These are phyloP conservation scores for Lasioglossum oenotherae DNA, from an alignment of 2,888 invertebrate genomes.

Conservation along the genomic window DNA sequence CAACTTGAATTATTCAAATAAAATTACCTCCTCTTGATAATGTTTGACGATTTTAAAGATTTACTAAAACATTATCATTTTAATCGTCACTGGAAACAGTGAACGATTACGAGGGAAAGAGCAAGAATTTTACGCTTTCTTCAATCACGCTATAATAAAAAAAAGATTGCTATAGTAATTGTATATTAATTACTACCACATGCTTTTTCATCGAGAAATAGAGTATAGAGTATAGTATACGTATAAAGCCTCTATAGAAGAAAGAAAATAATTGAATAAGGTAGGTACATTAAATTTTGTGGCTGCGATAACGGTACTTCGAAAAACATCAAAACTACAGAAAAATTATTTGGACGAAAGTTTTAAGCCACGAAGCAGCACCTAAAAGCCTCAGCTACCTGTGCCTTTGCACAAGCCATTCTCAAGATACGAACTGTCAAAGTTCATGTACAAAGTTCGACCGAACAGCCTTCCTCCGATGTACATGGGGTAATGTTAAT, in stretches of 20 bases:
- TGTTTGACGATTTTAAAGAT: not conserved
- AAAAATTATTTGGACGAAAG: not conserved
- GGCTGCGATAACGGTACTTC: not conserved
- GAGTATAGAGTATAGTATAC: not conserved
- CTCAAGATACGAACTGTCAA: conserved; percentile 4
- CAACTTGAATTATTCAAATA: not conserved
- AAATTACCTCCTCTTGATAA: not conserved
- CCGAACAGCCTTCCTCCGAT: not conserved
- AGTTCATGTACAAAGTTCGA: conserved; percentile 7
- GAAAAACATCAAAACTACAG: not conserved
- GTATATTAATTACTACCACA: too few relatives aligned
- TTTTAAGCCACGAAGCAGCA: not conserved
- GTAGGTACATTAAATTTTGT: too few relatives aligned
- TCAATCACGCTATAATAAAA: too few relatives aligned
- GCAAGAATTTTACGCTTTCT: too few relatives aligned
- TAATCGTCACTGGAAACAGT: not conserved
- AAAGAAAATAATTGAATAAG: too few relatives aligned
- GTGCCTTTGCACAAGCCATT: conserved; percentile 4
- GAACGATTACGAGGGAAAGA: not conserved
- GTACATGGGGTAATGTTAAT: not conserved
- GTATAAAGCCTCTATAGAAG: too few relatives aligned
- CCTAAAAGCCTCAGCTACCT: not conserved
- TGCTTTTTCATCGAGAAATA: not conserved
- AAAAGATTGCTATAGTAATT: too few relatives aligned
- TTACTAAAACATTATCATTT: not conserved